These are phyloP conservation scores for Toxotes chatareus DNA, from an alignment of 2,113 vertebrate species.

Conservation along the genomic window DNA sequence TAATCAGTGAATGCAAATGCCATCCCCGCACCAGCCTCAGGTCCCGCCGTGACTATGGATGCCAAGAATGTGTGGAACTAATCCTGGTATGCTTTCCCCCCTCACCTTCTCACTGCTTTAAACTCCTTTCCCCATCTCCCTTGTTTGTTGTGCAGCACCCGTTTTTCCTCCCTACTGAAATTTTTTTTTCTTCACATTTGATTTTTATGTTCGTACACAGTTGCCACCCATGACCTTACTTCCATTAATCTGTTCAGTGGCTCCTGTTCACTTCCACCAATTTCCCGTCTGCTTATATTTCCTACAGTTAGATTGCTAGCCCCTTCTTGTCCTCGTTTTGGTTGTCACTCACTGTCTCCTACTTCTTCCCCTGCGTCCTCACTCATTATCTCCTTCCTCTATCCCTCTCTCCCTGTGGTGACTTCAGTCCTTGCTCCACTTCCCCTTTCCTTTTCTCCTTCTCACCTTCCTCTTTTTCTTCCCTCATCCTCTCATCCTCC, in stretches of 20 bases:
- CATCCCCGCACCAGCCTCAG: constrained; percentile 35
- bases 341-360: constrained; percentile 31
- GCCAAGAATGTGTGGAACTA: constrained; percentile 68
- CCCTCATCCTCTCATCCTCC: constrained; percentile 26
- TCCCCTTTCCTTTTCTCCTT: constrained; percentile 31
- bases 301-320: constrained; percentile 15
- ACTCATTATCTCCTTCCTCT: constrained; percentile 52
- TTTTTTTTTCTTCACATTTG: constrained; percentile 7
- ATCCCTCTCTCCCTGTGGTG: constrained; percentile 34
- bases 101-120: constrained; percentile 37
- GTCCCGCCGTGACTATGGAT: constrained; percentile 39
- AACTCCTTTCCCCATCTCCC: constrained; percentile 24
- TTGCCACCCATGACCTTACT: constrained; percentile 36
- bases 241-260: constrained; percentile 25
- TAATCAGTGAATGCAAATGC: constrained; percentile 70
- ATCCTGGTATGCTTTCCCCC: constrained; percentile 53
- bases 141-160: constrained; percentile 20
- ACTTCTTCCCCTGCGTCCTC: constrained; percentile 26
- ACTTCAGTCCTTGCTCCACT: constrained; percentile 33
- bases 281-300: constrained; percentile 27
- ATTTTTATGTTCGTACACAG: constrained; percentile 4
- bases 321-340: constrained; percentile 48
- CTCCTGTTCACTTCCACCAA: neutral
- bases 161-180: neutral
- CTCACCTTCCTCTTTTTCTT: constrained; percentile 22